Base-by-base conservation (phyloP, 2,888 invertebrate species). In the Hemicrepidius hirtus region DNA sequence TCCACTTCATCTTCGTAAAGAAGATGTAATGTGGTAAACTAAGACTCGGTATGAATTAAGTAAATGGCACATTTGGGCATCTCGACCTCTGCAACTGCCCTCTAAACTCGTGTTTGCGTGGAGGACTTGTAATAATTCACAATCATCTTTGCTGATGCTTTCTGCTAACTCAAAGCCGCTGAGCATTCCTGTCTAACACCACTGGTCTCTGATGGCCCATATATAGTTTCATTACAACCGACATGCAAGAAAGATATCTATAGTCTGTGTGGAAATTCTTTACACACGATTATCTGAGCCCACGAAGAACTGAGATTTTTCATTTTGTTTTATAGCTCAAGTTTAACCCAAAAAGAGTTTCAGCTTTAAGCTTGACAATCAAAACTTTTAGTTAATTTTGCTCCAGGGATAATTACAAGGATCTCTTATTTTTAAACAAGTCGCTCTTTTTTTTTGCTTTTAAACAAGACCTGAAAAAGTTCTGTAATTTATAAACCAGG, bases 31-130 rank as follows among this genome's bases (percentile, higher is more conserved):
- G 75, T 71, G 74, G 75, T 71, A 69, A 76, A 66, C 74, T 77
- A 75, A 79, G 77, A 78, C 77, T 73, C 75, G 71, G 77, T 78
- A 78, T 77, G 78, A 80, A 80, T 80, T 79, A 79, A 76, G 78
- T 80, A 79, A 80, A 80, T 80, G 79, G 79, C 76, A 80, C 80
- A 78, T 79, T 79, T 79, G 80, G 80, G 80, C 77, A 77, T 77
- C 78, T 79, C 68, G 65, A 75, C 68, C 76, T 74, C 76, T 74
- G 76, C 75, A 77, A 79, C 79, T 78, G 74, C 77, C 76, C 77
- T 80, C 76, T 78, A 79, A 72, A 72, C 71, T 71, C 62, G 55
- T 72, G 63, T 67, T 72, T 72, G 63, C 40, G 68, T 63, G 40
- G 63, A 66, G 68, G 62, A 68, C 49, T 55, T 62, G 67, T 46